phyloP scores from a whole-genome alignment of 2,113 vertebrate genomes.

The Lutjanus erythropterus region DNA sequence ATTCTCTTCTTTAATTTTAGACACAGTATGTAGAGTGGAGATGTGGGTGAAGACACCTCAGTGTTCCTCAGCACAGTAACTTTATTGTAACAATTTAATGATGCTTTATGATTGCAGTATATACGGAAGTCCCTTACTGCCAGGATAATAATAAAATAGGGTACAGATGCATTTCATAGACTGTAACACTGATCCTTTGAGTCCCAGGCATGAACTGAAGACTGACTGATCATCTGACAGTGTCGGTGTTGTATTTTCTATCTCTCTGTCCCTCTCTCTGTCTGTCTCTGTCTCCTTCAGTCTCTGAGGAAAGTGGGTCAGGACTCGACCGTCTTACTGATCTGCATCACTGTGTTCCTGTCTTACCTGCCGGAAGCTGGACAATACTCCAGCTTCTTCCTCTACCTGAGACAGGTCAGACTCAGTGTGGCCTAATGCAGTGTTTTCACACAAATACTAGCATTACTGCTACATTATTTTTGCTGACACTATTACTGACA shows the following conservation, averaged over 20 bases:
- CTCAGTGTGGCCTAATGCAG: neutral
- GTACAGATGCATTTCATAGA: neutral
- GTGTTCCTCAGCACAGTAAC: constrained; percentile 6
- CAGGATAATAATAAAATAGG: neutral
- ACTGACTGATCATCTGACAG: constrained; percentile 16
- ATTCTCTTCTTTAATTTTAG: constrained; percentile 26
- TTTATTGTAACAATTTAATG: constrained; percentile 9
- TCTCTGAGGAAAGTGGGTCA: constrained; percentile 95
- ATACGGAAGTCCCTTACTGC: neutral
- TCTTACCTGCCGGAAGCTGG: constrained; percentile 96
- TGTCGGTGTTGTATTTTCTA: neutral
- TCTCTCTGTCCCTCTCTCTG: constrained; percentile 12
- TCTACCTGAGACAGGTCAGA: constrained; percentile 94
- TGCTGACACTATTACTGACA: neutral
- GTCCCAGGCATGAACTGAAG: neutral
- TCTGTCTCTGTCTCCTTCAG: constrained; percentile 75
- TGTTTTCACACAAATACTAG: neutral
- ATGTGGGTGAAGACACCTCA: neutral
- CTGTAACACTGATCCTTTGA: constrained; percentile 6
- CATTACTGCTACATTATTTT: neutral
- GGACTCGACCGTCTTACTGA: constrained; percentile 90
- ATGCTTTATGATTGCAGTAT: neutral
- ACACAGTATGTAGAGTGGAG: constrained; percentile 22
- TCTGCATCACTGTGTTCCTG: constrained; percentile 95
- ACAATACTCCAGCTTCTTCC: constrained; percentile 98